Evolutionary conservation across 2,797 vertebrate species (phyloP), one percentile per base, ranked within the genome.

Genomic region (Distichodus sexfasciatus): DNA sequence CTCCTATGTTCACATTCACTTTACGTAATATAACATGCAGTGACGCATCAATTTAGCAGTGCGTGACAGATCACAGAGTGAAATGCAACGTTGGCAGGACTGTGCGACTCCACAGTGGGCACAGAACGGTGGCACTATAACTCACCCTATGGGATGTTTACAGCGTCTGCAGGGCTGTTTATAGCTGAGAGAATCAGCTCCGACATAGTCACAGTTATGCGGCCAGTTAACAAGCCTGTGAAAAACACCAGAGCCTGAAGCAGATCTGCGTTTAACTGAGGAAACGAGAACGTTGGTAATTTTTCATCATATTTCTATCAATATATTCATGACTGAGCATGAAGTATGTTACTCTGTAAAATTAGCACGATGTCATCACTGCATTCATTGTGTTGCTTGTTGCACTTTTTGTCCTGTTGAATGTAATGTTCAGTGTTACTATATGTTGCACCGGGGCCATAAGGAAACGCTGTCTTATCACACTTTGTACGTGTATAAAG

Each of bases 91-190:
- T 26, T 57, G 57, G 36, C 64, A 33, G 43, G 24, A 31, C 15
- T 35, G 51, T 3, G 11, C 23, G 40, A 66, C 48, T 72, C 53
- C 21, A 7, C 46, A 44, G 3, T 35, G 24, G 28, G 43, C 40
- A 29, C 24, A 7, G n/a, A 14, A 53, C 17, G 23, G 28, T 7
- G 4, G 9, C 47, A 35, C 6, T 21, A 43, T 54, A 57, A 62
- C 58, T 63, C 48, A 38, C 43, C 3, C 31, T 10, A 2, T 6
- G 36, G 24, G 6, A 69, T 41, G 41, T 66, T 61, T 38, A 76
- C 24, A 21, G n/a, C 36, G 51, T 33, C 33, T 57, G 23, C 47
- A 21, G 46, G 15, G 11, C 19, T 68, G 64, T 68, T 71, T 68
- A 76, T 59, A 59, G 24, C 33, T 29, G 11, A 6, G 7, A 53